Percentiles rank a stretch among this genome's conserved stretches.
Conservation (phyloP, 2,888 invertebrate species). For the Nemotelus pantherinus region DNA sequence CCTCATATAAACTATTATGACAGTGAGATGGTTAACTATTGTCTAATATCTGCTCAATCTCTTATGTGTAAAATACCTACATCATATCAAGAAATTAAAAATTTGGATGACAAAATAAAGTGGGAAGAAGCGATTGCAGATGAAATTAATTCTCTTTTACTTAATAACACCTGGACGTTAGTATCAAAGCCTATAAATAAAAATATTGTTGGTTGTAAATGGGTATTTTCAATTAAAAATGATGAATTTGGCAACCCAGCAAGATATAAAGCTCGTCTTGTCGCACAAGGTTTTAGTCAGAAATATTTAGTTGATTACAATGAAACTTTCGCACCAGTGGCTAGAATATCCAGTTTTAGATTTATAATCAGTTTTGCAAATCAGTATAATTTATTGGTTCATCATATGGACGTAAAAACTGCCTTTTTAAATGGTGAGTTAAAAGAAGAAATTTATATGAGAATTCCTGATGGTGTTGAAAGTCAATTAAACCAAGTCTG, state of each 20-base stretch:
- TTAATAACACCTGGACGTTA: constrained; percentile 52
- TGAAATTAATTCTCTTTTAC: constrained; percentile 51
- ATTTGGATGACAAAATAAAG: constrained; percentile 46
- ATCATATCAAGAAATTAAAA: constrained; percentile 50
- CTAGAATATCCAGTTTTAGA: constrained; percentile 49
- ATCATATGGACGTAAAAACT: constrained; percentile 52
- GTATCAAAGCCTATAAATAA: constrained; percentile 49
- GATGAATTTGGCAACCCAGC: constrained; percentile 13
- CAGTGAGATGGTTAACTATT: neutral
- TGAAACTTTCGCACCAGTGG: constrained; percentile 51
- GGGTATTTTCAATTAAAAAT: constrained; percentile 51
- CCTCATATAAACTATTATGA: neutral
- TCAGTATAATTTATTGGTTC: constrained; percentile 49
- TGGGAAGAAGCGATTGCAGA: constrained; percentile 53
- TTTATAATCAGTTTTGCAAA: constrained; percentile 50
- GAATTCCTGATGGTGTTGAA: constrained; percentile 48
- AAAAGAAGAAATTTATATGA: constrained; percentile 51
- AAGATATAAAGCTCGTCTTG: constrained; percentile 50
- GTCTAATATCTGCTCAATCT: constrained; percentile 4
- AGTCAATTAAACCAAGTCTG: constrained; percentile 42
- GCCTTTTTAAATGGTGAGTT: constrained; percentile 51
- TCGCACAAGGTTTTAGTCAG: constrained; percentile 50
- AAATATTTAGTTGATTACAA: constrained; percentile 49
- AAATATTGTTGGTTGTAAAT: constrained; percentile 52
- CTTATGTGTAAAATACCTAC: constrained; percentile 46